phyloP scores from a whole-genome alignment of 2,113 vertebrate species.

The Lichenostomus cassidix region DNA sequence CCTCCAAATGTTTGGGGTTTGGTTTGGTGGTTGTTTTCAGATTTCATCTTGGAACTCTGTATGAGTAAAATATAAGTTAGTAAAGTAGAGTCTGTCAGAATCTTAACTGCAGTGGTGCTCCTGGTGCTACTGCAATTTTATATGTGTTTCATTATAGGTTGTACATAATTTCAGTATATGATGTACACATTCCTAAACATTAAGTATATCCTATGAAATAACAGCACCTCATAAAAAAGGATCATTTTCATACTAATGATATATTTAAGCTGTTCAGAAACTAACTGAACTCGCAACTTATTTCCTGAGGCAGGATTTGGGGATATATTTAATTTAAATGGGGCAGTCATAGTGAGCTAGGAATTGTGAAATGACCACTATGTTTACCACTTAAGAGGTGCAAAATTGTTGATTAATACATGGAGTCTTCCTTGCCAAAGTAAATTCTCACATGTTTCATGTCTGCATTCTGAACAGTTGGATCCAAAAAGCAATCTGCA shows the following conservation, averaged over 20 bases:
- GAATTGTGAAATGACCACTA: constrained; percentile 28
- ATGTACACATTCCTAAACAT: constrained; percentile 38
- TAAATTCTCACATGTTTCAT: not conserved
- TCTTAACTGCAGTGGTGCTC: not conserved
- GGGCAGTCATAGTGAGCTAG: not conserved
- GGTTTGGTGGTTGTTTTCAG: not conserved
- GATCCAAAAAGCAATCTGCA: not conserved
- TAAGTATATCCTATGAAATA: constrained; percentile 53
- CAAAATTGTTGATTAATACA: constrained; percentile 32
- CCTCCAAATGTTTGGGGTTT: not conserved
- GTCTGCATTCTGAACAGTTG: not conserved
- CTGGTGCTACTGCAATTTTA: not conserved
- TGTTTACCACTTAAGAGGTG: not conserved
- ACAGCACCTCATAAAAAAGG: constrained; percentile 48
- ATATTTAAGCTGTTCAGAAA: constrained; percentile 40
- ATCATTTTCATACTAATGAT: constrained; percentile 52
- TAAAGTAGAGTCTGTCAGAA: not conserved
- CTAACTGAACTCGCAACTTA: not conserved
- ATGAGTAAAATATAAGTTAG: not conserved
- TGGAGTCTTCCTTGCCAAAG: not conserved
- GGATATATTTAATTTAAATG: constrained; percentile 49
- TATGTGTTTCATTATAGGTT: constrained; percentile 33
- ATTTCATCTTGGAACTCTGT: not conserved
- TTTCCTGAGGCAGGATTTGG: constrained; percentile 59
- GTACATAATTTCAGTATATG: constrained; percentile 29